Percentiles rank a stretch among this genome's conserved stretches.
phyloP scores from a whole-genome alignment of 2,113 vertebrate genomes.

The Oreochromis spilurus region DNA sequence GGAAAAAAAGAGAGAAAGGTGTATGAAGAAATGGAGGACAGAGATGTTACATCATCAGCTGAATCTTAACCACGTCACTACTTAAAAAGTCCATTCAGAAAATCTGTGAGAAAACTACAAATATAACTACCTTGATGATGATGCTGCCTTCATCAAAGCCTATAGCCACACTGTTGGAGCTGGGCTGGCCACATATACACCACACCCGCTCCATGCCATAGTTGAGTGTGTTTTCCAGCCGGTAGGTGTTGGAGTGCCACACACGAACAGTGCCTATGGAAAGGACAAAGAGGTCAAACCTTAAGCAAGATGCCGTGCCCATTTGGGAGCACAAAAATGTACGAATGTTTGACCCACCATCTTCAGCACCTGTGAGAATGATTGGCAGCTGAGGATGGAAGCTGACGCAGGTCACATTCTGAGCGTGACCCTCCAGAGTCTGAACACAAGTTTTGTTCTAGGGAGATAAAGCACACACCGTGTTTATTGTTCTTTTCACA shows the following conservation, averaged over 20 bases:
- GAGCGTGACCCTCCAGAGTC: slow-evolving; percentile 94
- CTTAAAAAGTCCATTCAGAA: background rate
- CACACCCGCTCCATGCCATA: slow-evolving; percentile 98
- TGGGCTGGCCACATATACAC: slow-evolving; percentile 90
- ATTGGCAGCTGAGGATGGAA: slow-evolving; percentile 97
- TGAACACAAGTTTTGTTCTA: slow-evolving; percentile 99
- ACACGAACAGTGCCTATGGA: slow-evolving; percentile 77
- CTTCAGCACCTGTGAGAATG: slow-evolving; percentile 74
- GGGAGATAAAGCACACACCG: background rate
- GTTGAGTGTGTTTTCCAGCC: slow-evolving; percentile 94
- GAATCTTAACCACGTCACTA: background rate
- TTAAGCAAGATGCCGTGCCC: background rate
- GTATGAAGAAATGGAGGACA: background rate
- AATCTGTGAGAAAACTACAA: background rate
- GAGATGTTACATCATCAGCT: background rate
- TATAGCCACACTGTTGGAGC: slow-evolving; percentile 94
- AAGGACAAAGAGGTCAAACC: background rate
- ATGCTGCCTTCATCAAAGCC: slow-evolving; percentile 99
- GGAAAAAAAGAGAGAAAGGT: background rate
- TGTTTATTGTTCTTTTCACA: background rate
- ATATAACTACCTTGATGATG: slow-evolving; percentile 86
- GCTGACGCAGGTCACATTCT: slow-evolving; percentile 96
- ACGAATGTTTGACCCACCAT: slow-evolving; percentile 73
- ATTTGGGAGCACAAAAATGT: fast-evolving
- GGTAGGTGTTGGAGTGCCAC: slow-evolving; percentile 97